Conservation (phyloP, 2,797 vertebrate species). For the Psittacula derbiana region DNA sequence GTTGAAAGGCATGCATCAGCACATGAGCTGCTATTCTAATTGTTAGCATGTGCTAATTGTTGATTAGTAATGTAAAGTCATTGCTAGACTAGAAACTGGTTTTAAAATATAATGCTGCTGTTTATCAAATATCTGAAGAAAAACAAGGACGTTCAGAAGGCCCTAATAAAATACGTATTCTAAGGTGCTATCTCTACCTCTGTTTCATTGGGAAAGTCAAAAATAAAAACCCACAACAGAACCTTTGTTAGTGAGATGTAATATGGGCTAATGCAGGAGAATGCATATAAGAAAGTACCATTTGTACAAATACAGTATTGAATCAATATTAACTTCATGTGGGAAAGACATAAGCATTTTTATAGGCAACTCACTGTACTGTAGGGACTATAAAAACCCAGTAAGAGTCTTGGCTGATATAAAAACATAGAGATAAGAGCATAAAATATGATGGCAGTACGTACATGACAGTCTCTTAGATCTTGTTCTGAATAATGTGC, state of each 20-base stretch:
- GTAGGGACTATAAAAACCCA: neutral
- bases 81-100: neutral
- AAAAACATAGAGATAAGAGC: neutral
- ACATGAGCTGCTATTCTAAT: neutral
- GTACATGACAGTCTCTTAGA: neutral
- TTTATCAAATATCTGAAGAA: neutral
- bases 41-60: neutral
- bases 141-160: neutral
- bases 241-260: neutral
- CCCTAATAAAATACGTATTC: neutral
- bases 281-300: neutral
- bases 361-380: neutral
- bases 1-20: neutral
- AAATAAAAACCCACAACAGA: neutral
- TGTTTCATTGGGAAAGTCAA: neutral
- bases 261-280: neutral
- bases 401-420: neutral
- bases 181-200: neutral
- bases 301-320: constrained; percentile 3
- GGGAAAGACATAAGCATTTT: neutral
- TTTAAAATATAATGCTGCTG: neutral
- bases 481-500: constrained; percentile 13
- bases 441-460: neutral
- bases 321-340: constrained; percentile 38
- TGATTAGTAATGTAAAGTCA: neutral